These are phyloP conservation scores for Sphaerophoria rueppellii DNA, from an alignment of 2,888 invertebrate genomes.

Conservation along the genomic window DNA sequence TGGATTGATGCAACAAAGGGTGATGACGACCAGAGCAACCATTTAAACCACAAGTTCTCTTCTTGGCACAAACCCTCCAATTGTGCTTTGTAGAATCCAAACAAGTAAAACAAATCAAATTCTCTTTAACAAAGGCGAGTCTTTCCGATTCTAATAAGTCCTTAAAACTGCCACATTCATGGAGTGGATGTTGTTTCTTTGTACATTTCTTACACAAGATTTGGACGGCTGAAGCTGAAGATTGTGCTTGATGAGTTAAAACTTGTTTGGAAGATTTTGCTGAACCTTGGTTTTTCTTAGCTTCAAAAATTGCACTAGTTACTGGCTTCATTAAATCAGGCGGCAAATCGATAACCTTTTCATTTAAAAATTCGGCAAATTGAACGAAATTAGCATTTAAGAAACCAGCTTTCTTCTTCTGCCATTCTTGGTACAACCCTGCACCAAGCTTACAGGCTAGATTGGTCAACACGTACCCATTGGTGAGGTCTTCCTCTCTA, in stretches of 20 bases:
- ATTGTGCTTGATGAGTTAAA: slow-evolving; percentile 6
- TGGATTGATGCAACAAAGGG: slow-evolving; percentile 1
- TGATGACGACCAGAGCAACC: neutral
- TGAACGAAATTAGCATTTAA: neutral
- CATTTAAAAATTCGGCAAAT: neutral
- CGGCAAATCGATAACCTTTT: slow-evolving; percentile 17
- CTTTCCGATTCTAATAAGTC: neutral
- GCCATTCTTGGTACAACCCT: slow-evolving; percentile 27
- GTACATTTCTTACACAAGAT: neutral
- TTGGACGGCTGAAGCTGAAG: neutral
- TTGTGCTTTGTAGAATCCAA: slow-evolving; percentile 7
- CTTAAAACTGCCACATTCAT: neutral
- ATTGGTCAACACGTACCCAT: slow-evolving; percentile 29
- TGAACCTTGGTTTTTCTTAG: neutral
- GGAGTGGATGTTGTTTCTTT: slow-evolving; percentile 1
- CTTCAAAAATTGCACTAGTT: neutral
- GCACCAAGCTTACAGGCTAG: slow-evolving; percentile 13
- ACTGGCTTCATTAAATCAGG: slow-evolving; percentile 14
- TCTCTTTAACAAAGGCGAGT: slow-evolving; percentile 2
- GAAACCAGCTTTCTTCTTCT: neutral
- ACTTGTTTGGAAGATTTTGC: neutral
- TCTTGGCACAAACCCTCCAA: slow-evolving; percentile 19
- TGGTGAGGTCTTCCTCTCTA: slow-evolving; percentile 11
- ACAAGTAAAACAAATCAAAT: slow-evolving; percentile 24
- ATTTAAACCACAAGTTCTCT: neutral